These are phyloP conservation scores for Eustalomyia histrio DNA, from an alignment of 2,888 invertebrate genomes.

Conservation along the genomic window DNA sequence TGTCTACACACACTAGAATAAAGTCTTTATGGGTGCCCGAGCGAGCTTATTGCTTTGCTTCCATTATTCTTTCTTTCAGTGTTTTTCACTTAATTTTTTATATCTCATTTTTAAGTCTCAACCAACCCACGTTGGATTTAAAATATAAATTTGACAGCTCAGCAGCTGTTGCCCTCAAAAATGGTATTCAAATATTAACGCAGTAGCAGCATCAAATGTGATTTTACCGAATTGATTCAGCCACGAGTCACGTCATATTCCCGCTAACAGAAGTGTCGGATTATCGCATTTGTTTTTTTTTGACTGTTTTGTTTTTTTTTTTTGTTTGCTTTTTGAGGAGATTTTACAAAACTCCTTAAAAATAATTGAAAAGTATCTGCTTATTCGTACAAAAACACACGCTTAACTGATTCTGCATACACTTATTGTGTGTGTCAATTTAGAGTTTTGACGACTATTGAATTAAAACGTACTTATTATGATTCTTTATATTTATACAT, in stretches of 20 bases:
- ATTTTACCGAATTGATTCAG: conserved; percentile 54
- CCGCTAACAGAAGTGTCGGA: conserved; percentile 66
- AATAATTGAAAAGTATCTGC: conserved; percentile 58
- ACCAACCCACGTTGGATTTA: conserved; percentile 61
- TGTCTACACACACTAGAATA: conserved; percentile 1
- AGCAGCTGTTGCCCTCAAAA: conserved; percentile 65
- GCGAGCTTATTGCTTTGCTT: conserved; percentile 45
- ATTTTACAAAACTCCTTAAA: conserved; percentile 55
- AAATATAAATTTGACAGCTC: conserved; percentile 65
- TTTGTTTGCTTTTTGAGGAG: conserved; percentile 7
- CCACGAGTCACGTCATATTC: conserved; percentile 61
- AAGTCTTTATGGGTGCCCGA: conserved; percentile 34
- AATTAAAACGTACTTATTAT: no score
- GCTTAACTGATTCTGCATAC: no score
- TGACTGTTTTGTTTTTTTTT: conserved; percentile 20
- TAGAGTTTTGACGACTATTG: no score
- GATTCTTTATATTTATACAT: no score
- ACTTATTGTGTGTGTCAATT: no score
- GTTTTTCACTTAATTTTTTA: conserved; percentile 25
- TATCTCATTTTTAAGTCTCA: conserved; percentile 52
- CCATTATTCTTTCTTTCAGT: conserved; percentile 43
- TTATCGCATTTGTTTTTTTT: conserved; percentile 60
- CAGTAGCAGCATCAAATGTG: conserved; percentile 47
- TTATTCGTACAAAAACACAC: neutral
- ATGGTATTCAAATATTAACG: conserved; percentile 55